Evolutionary conservation across 2,888 invertebrate species (phyloP), one percentile per base, ranked within the genome.

Genomic region (Malthinus seriepunctatus): DNA sequence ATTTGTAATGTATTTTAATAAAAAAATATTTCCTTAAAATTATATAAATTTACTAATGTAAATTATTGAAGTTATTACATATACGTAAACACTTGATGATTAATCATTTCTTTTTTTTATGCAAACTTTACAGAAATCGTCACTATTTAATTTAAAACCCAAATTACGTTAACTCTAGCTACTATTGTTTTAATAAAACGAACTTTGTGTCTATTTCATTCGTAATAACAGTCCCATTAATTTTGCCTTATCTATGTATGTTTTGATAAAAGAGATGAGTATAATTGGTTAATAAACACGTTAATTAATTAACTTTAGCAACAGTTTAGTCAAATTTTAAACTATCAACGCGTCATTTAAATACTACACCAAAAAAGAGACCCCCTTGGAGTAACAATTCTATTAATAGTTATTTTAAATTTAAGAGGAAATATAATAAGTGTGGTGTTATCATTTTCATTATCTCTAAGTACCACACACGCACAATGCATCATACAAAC

Each of bases 371-470:
- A 52, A 47, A 35, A 53, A 52, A 56, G 48, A 57, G 56, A 52
- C 56, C 61, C 62, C 62, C 58, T 51, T 54, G 46, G 48, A 58
- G 62, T 53, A 56, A 34, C 39, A 14, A 15, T 35, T 6, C 62
- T 62, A 62, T 55, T 55, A 47, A 62, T 62, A 62, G 58, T 56
- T 23, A 52, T 52, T 56, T 56, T 60, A 44, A 49, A 48, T 62
- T 62, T 55, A 58, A 55, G 51, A 56, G 56, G 56, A 61, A 61
- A 61, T 34, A 12, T 23, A 23, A 23, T 23, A 23, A 23, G 47
- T 35, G 15, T 35, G 33, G 10, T 35, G 35, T 51, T 56, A 46
- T 51, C 32, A 38, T 38, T 55, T 34, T 10, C 38, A 37, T 46
- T 56, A 51, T 51, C 56, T 51, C 56, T 14, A 33, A 51, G 51